Evolutionary conservation across 2,113 vertebrate genomes (phyloP), one percentile per base, ranked within the genome.

Genomic region (Lichenostomus cassidix): DNA sequence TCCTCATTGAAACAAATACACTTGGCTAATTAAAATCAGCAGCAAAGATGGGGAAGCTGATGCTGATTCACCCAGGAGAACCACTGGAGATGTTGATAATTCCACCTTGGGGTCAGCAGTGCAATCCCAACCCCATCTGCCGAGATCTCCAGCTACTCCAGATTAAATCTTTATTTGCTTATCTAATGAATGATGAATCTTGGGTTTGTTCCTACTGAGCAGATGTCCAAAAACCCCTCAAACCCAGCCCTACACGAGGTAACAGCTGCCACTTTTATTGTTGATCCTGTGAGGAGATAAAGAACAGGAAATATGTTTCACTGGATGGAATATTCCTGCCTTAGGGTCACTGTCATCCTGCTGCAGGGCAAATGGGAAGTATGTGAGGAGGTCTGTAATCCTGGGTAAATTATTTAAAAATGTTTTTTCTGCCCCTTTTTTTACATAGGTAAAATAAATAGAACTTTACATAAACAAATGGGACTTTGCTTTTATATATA

Each of bases 131-230:
- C 21, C 7, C 1, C 50, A 52, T 67, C 87, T 63, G 67, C 6
- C 8, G 41, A 76, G 78, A 39, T 42, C 76, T 63, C 49, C 60
- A 33, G 35, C 63, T 11, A 8, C 39, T 89, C 41, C 63, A 85
- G 75, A 64, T 91, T 39, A 83, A 95, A 91, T 63, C 50, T 56
- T 89, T 69, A 35, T 89, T 84, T 91, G 14, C 90, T 89, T 82
- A 42, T 28, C 55, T n/a, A 69, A 83, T 31, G 15, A 87, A 65
- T 87, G 52, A 68, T 24, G 49, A 69, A 89, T 58, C 28, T 42
- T 69, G 65, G 62, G 12, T 62, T 82, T 42, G 28, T 64, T 92
- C 62, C 81, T 82, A 2, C 16, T 37, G 59, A 83, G 28, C 87
- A 95, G 87, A 85, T 92, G 94, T n/a, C 58, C 49, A 49, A 73